These are phyloP conservation scores for Andrena chrysosceles DNA, from an alignment of 2,888 invertebrate species.

Conservation along the genomic window DNA sequence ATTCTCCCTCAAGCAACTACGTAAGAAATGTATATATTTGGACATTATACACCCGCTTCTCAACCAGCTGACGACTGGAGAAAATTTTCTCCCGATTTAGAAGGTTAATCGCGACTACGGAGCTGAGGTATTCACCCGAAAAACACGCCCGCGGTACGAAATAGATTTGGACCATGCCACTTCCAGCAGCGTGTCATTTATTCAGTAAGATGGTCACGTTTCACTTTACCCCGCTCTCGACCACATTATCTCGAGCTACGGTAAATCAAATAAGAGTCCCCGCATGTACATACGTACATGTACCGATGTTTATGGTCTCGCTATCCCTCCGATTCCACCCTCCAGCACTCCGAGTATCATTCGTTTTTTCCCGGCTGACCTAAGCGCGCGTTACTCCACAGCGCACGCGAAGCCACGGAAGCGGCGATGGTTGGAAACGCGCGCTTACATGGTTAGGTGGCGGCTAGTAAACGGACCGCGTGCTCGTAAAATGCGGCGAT, in stretches of 20 bases:
- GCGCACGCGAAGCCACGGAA: background rate
- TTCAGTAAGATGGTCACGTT: conserved; percentile 56
- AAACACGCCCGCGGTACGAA: conserved; percentile 20
- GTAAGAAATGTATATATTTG: background rate
- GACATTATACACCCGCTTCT: background rate
- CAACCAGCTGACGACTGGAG: background rate
- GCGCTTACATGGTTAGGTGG: conserved; percentile 59
- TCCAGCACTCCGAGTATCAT: background rate
- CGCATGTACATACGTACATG: conserved; percentile 17
- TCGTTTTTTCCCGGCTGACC: background rate
- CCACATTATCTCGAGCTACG: conserved; percentile 29
- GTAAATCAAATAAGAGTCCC: conserved; percentile 53
- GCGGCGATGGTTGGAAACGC: conserved; percentile 20
- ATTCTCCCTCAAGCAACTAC: background rate
- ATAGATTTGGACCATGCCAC: background rate
- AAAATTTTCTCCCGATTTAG: background rate
- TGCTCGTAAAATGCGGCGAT: conserved; percentile 75
- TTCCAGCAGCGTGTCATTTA: conserved; percentile 22
- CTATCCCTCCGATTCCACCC: background rate
- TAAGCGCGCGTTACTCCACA: background rate
- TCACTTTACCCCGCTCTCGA: conserved; percentile 33
- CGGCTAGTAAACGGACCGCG: conserved; percentile 57
- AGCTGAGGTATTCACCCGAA: background rate
- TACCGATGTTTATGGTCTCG: conserved; percentile 44
- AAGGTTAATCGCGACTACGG: conserved; percentile 21